Evolutionary conservation across 2,113 vertebrate genomes (phyloP), one percentile per base, ranked within the genome.

Genomic region (Conger conger): DNA sequence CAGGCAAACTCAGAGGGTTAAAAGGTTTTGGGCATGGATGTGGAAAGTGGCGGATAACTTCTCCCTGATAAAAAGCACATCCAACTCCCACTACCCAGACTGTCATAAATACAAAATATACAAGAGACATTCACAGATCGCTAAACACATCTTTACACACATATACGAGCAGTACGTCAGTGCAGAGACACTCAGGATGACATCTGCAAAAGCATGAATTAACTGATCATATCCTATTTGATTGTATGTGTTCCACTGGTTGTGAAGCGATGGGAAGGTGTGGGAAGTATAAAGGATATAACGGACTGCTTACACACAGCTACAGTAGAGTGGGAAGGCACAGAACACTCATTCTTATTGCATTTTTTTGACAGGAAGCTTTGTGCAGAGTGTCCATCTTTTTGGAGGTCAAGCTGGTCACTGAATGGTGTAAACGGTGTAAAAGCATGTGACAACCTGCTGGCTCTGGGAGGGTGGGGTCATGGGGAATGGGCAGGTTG

Each of bases 91-190:
- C 50, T 33, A 33, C 35, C 50, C 30, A 53, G 27, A 79, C 33
- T 15, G 17, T 38, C 77, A 40, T 38, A 79, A 79, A 79, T 79
- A 79, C 36, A 79, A 16, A 79, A 38, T 79, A 18, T 79, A 79
- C 77, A 79, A 37, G 15, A 3, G 35, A 38, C 77, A 79, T 79
- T 18, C 38, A 79, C 77, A 79, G 35, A 20, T 18, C 36, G 16
- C 17, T 23, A 38, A 40, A 79, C 17, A 15, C 16, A 79, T 79
- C 35, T 37, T 79, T 38, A 79, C 38, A 79, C 38, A 79, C 38
- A 40, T n/a, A 30, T 17, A 18, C 23, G 36, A 7, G 20, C 35
- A 79, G 38, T 1, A 38, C 0, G 36, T 40, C 35, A 79, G 77
- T 18, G 77, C 68, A 73, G 1, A 57, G 57, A 73, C 68, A 73